phyloP scores from a whole-genome alignment of 30 jellyfish, hydroid and myxozoan species.

The Morbakka virulenta region DNA sequence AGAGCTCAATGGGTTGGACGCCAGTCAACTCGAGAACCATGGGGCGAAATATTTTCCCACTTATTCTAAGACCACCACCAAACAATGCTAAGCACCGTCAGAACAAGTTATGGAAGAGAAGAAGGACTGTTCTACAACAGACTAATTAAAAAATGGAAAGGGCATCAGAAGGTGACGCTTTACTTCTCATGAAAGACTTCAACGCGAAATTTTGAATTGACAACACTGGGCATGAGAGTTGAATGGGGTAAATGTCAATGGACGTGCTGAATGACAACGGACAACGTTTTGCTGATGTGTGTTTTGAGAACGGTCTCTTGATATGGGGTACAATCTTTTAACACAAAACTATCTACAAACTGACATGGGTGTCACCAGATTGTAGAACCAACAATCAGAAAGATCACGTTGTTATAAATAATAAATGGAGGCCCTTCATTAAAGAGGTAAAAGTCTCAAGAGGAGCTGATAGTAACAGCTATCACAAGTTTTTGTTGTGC shows the following conservation, averaged over 20 bases:
- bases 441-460: neutral
- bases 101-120: too few relatives aligned
- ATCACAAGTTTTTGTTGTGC: too few relatives aligned
- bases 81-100: too few relatives aligned
- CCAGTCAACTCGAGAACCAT: too few relatives aligned
- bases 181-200: too few relatives aligned
- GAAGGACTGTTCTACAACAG: too few relatives aligned
- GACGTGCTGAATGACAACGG: neutral
- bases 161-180: too few relatives aligned
- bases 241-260: neutral
- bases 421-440: neutral
- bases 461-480: neutral
- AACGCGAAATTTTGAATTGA: too few relatives aligned
- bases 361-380: neutral
- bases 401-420: neutral
- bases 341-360: neutral
- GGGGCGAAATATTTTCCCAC: too few relatives aligned
- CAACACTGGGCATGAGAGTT: neutral
- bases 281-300: neutral
- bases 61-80: too few relatives aligned
- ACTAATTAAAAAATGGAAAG: too few relatives aligned
- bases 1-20: too few relatives aligned
- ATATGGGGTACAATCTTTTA: neutral
- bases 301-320: neutral
- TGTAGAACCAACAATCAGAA: neutral